Base-by-base conservation (phyloP, 2,888 invertebrate species). In the Hirtodrosophila duncani region DNA sequence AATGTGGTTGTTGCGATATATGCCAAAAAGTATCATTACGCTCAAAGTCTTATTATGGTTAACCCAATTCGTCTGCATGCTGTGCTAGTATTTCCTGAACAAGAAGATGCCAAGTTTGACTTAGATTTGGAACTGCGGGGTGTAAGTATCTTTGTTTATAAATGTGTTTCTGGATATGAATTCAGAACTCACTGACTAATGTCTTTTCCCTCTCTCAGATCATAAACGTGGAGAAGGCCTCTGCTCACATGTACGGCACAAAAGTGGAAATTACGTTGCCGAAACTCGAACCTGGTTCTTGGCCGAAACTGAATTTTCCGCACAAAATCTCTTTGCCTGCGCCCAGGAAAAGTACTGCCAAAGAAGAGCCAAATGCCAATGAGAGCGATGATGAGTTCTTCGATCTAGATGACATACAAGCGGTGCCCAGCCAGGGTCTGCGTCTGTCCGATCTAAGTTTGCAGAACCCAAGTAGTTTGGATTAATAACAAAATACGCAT, bases 241-340 rank as follows among this genome's bases (percentile, higher is more conserved):
- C 88, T 62, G 94, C 92, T 0, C 91, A 91, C 26, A 94, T 98
- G 93, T 88, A 92, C 71, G 93, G 93, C 8, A 93, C 95, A 8
- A 99, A 99, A 90, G 91, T 98, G 18, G 98, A 99, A 88, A 93
- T 99, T 14, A 95, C 93, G 82, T 86, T 99, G 81, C 92, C 91
- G 67, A 99, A 99, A 87, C 92, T 91, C 0, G 96, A 95, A 78
- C 90, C 93, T 0, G 93, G 94, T 1, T 90, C 91, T 9, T 98
- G 98, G 98, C 84, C 90, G 6, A 91, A 91, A 67, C 86, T 98
- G 16, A 91, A 93, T 78, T 90, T 92, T 63, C 91, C 92, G 0
- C 86, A 88, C 44, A 57, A 64, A n/a, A n/a, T n/a, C 2, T 63
- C 52, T 6, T 27, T 82, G 41, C 81, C 83, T n/a, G 56, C 63